These are phyloP conservation scores for Drosophila mayri DNA, from an alignment of 1,140 invertebrate species.

Conservation along the genomic window DNA sequence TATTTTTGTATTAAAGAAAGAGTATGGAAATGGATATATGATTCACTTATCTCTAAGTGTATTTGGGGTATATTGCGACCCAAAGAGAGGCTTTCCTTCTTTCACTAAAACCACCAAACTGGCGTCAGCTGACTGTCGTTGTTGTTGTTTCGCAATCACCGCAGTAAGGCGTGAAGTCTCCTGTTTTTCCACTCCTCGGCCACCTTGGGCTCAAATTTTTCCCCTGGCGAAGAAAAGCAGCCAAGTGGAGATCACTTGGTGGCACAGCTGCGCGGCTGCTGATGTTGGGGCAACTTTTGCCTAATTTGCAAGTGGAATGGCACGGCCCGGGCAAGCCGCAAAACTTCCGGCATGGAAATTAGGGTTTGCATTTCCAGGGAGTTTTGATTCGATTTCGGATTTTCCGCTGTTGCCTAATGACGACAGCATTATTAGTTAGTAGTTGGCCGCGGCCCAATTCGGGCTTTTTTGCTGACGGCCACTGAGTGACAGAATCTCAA, in stretches of 20 bases:
- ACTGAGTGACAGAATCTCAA: slow-evolving; percentile 45
- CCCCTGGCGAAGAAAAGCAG: slow-evolving; percentile 14
- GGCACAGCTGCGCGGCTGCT: slow-evolving; percentile 23
- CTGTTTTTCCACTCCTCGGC: slow-evolving; percentile 43
- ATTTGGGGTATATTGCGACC: neutral
- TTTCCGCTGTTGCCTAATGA: slow-evolving; percentile 61
- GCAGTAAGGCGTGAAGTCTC: slow-evolving; percentile 69
- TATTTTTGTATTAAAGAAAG: too few relatives aligned
- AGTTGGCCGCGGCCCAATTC: slow-evolving; percentile 51
- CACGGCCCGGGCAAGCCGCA: slow-evolving; percentile 51
- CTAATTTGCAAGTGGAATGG: slow-evolving; percentile 77
- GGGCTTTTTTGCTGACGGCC: slow-evolving; percentile 9
- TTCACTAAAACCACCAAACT: slow-evolving; percentile 17
- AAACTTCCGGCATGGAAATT: slow-evolving; percentile 78
- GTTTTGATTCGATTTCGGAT: slow-evolving; percentile 60
- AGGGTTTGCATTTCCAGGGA: slow-evolving; percentile 66
- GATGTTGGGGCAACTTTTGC: slow-evolving; percentile 43
- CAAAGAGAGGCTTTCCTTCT: slow-evolving; percentile 14
- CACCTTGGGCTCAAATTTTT: slow-evolving; percentile 13
- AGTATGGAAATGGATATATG: neutral
- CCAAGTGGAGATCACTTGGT: slow-evolving; percentile 41
- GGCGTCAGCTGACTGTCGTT: slow-evolving; percentile 50
- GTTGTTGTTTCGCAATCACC: slow-evolving; percentile 59
- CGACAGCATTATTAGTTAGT: slow-evolving; percentile 68
- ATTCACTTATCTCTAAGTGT: slow-evolving; percentile 4